Percentiles rank a stretch among this genome's conserved stretches.
phyloP scores from a whole-genome alignment of 2,113 vertebrate species.

The Xenopus laevis region DNA sequence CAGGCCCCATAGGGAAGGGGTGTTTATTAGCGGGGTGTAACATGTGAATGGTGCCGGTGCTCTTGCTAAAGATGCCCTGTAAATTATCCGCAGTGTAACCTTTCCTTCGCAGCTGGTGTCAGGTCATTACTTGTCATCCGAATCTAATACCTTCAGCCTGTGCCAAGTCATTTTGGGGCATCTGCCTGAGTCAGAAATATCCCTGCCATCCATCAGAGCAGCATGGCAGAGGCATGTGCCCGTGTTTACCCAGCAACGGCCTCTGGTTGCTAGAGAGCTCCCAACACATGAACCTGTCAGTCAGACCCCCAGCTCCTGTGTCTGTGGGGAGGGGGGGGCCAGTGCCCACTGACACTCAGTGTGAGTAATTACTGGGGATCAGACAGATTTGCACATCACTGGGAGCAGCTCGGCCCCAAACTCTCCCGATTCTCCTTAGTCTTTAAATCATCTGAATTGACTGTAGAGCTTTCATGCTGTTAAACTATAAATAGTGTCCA shows the following conservation, averaged over 20 bases:
- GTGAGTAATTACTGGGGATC: too few species aligned
- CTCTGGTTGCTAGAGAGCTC: conserved; percentile 70
- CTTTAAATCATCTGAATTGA: too few species aligned
- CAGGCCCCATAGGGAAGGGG: not conserved
- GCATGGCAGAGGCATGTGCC: conserved; percentile 74
- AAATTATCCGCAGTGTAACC: conserved; percentile 70
- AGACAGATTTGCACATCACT: too few species aligned
- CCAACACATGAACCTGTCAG: conserved; percentile 80
- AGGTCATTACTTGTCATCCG: conserved; percentile 79
- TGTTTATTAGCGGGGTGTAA: not conserved
- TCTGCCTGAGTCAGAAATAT: conserved; percentile 1
- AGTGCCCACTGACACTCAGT: too few species aligned
- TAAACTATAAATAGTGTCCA: too few species aligned
- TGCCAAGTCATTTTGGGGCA: conserved; percentile 73
- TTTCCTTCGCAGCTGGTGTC: conserved; percentile 72
- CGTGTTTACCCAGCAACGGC: conserved; percentile 82
- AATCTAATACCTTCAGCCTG: conserved; percentile 73
- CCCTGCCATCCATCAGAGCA: conserved; percentile 55
- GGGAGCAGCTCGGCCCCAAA: too few species aligned
- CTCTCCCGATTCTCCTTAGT: too few species aligned
- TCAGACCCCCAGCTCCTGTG: conserved; percentile 52
- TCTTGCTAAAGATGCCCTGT: conserved; percentile 9
- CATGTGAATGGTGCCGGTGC: too few species aligned
- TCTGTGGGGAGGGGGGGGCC: too few species aligned
- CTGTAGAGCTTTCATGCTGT: too few species aligned